Conservation (phyloP, 2,888 invertebrate species). For the Labia minor region DNA sequence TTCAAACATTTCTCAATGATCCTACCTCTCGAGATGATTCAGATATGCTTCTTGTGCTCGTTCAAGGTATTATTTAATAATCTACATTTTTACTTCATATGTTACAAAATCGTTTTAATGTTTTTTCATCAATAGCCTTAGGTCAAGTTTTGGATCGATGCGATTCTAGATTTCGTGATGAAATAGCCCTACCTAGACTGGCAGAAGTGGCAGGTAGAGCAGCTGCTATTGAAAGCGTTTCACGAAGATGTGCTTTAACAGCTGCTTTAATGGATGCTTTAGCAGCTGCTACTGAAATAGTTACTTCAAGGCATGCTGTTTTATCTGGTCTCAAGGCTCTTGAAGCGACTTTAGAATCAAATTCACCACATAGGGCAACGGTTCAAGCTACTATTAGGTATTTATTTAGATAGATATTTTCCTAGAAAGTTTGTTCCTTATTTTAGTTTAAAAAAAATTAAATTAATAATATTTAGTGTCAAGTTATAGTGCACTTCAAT, state of each 20-base stretch:
- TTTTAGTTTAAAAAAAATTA: no score
- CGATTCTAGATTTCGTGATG: constrained; percentile 29
- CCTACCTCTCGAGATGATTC: constrained; percentile 36
- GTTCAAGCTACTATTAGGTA: background rate
- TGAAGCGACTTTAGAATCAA: background rate
- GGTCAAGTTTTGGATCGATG: background rate
- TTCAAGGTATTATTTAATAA: constrained; percentile 51
- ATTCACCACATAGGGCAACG: background rate
- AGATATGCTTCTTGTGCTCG: constrained; percentile 45
- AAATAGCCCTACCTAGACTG: constrained; percentile 52
- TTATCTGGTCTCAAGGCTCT: constrained; percentile 41
- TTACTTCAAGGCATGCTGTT: constrained; percentile 39
- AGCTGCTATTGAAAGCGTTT: constrained; percentile 42
- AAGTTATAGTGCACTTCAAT: no score
- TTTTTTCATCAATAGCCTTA: constrained; percentile 15
- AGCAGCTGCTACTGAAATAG: constrained; percentile 46
- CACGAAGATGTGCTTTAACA: constrained; percentile 46
- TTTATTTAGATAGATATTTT: background rate
- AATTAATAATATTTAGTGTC: no score
- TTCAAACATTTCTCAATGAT: constrained; percentile 38
- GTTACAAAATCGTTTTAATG: constrained; percentile 9
- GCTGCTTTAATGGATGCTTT: constrained; percentile 53
- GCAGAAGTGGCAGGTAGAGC: constrained; percentile 45
- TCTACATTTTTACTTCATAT: background rate
- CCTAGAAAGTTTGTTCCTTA: background rate